Percentiles rank a stretch among this genome's conserved stretches.
These are phyloP conservation scores for Urocitellus parryii DNA, from an alignment of 2,113 vertebrate genomes.

Conservation along the genomic window DNA sequence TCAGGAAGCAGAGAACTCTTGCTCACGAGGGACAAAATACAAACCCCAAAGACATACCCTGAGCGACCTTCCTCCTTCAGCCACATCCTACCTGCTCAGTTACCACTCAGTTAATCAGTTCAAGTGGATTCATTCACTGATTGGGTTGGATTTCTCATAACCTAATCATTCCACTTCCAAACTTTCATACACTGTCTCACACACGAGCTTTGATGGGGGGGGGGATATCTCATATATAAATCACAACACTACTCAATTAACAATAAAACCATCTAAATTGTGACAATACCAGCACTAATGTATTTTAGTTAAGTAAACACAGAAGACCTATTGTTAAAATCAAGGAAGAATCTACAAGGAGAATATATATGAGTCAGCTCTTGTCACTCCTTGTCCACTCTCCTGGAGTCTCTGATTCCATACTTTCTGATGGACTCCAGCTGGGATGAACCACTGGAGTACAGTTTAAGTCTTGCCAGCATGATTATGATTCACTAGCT, in stretches of 20 bases:
- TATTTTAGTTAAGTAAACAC: background rate
- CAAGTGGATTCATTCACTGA: too few species aligned
- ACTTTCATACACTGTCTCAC: too few species aligned
- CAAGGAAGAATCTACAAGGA: background rate
- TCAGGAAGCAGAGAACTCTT: too few species aligned
- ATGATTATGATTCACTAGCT: background rate
- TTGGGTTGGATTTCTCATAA: too few species aligned
- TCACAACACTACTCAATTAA: background rate
- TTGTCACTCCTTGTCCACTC: background rate
- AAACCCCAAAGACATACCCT: too few species aligned
- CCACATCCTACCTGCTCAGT: too few species aligned
- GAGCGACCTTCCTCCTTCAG: too few species aligned
- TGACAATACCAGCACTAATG: background rate
- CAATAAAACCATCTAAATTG: background rate
- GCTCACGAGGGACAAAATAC: too few species aligned
- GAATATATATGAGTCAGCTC: background rate
- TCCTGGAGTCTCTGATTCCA: background rate
- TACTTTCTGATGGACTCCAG: background rate
- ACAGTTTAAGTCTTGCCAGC: background rate
- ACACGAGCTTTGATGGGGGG: too few species aligned
- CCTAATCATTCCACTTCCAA: too few species aligned
- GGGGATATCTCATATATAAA: too few species aligned
- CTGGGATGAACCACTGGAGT: fast-evolving
- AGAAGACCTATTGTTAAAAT: background rate
- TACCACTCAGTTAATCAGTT: too few species aligned